Base-by-base conservation (phyloP, 2,113 vertebrate genomes). In the Cavia aperea region DNA sequence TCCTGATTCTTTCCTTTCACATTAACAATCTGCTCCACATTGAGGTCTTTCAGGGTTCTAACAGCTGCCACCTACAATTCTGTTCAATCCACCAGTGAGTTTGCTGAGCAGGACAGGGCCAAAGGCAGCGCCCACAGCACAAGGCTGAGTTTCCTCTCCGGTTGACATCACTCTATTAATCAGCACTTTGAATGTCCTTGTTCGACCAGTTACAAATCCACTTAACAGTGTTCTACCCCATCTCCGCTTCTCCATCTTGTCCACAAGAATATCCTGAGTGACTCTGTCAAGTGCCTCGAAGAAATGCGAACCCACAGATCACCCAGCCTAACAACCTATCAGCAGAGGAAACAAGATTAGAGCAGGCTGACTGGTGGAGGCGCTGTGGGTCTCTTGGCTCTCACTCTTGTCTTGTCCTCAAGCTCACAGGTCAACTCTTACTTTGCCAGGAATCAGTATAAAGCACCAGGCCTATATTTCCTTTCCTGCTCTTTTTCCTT, bases 311-410 rank as follows among this genome's bases (percentile, higher is more conserved):
- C 82, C 83, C 65, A 39, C 54, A 11, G 14, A 86, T 88, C 79
- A 68, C 54, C 88, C 92, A 56, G 88, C 75, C 86, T 89, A 86
- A 86, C 77, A 51, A 79, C 79, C 86, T 39, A 63, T 58, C 39
- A 31, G 79, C 93, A 68, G n/a, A 92, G 90, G 93, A 94, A 95
- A 96, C 33, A 2, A 96, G 86, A 94, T 95, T 93, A 90, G 86
- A 68, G 12, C 19, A 66, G 86, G 91, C 29, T 51, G 81, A 87
- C 81, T 77, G 66, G 85, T 60, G 43, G 19, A n/a, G 14, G 79
- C 54, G 75, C 31, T 1, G 14, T 49, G 63, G 51, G 85, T 60
- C 91, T 82, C 85, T 94, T 95, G 95, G 81, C 93, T 92, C 83
- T 49, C 70, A 14, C 72, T 24, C 11, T n/a, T 54, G 63, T 86